Evolutionary conservation across 2,888 invertebrate species (phyloP).

Genomic region (Drosophila acutilabella): DNA sequence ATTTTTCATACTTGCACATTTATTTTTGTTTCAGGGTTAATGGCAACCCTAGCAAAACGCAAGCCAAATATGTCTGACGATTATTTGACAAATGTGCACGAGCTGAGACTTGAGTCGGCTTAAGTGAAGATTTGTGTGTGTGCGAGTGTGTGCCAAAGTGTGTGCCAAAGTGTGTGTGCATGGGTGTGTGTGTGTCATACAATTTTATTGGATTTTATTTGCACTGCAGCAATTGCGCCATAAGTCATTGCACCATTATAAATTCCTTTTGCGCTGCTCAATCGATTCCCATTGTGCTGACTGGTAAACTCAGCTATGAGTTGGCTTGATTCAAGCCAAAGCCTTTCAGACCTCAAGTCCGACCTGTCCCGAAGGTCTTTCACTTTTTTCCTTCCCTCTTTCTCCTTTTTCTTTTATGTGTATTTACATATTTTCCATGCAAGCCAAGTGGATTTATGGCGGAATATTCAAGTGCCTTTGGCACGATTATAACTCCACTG

Average conservation of each 20-base stretch:
- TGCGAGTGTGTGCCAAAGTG: too few species aligned
- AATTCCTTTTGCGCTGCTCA: slow-evolving; percentile 62
- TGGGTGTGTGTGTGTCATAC: slow-evolving; percentile 24
- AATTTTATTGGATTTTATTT: slow-evolving; percentile 64
- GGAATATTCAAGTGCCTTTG: slow-evolving; percentile 55
- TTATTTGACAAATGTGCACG: slow-evolving; percentile 67
- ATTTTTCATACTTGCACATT: too few species aligned
- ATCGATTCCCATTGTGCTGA: slow-evolving; percentile 71
- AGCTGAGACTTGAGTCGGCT: slow-evolving; percentile 5
- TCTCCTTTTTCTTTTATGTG: slow-evolving; percentile 13
- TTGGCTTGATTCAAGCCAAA: background rate
- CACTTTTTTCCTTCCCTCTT: slow-evolving; percentile 39
- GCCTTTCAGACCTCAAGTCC: background rate
- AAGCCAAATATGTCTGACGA: slow-evolving; percentile 34
- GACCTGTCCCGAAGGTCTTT: background rate
- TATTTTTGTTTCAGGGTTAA: background rate
- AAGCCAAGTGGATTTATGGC: slow-evolving; percentile 72
- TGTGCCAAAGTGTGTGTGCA: slow-evolving; percentile 18
- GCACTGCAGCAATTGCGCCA: slow-evolving; percentile 58
- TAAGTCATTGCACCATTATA: slow-evolving; percentile 78
- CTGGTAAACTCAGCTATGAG: slow-evolving; percentile 1
- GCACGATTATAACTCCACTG: slow-evolving; percentile 39
- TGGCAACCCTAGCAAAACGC: slow-evolving; percentile 8
- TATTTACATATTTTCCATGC: slow-evolving; percentile 41
- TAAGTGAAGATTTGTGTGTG: slow-evolving; percentile 7